Evolutionary conservation across 2,888 invertebrate species (phyloP).

Genomic region (Poecilobothrus nobilitatus): DNA sequence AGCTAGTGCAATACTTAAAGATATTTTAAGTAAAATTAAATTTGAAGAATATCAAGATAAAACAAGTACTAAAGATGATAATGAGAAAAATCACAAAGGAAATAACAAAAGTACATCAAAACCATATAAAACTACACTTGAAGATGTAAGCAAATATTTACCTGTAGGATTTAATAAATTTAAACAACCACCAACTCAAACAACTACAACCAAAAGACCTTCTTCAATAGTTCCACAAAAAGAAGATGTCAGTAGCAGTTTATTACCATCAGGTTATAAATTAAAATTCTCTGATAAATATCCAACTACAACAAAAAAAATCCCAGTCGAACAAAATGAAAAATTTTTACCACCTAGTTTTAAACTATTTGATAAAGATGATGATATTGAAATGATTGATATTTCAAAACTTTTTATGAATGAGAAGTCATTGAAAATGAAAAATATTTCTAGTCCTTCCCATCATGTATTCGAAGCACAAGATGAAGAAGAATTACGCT

Average conservation of each 20-base stretch:
- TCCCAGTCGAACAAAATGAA: conserved; percentile 28
- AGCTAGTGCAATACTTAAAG: conserved; percentile 25
- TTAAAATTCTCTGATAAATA: conserved; percentile 34
- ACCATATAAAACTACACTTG: conserved; percentile 43
- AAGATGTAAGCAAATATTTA: conserved; percentile 50
- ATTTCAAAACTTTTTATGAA: conserved; percentile 55
- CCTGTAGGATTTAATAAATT: conserved; percentile 53
- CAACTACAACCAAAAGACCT: conserved; percentile 41
- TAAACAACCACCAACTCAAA: conserved; percentile 26
- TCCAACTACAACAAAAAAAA: neutral
- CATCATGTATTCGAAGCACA: conserved; percentile 51
- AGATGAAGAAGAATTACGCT: conserved; percentile 16
- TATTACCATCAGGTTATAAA: conserved; percentile 54
- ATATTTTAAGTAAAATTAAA: conserved; percentile 35
- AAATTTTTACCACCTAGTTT: conserved; percentile 56
- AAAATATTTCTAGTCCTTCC: conserved; percentile 45
- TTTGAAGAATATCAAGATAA: conserved; percentile 39
- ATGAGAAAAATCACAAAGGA: conserved; percentile 48
- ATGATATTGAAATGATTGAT: conserved; percentile 36
- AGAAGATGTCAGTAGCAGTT: conserved; percentile 54
- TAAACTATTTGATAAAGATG: conserved; percentile 38
- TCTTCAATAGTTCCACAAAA: conserved; percentile 43
- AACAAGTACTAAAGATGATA: conserved; percentile 17
- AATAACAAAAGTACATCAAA: conserved; percentile 44
- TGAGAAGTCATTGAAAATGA: conserved; percentile 42